Evolutionary conservation across 2,113 vertebrate genomes (phyloP).

Genomic region (Butastur rufipennis): DNA sequence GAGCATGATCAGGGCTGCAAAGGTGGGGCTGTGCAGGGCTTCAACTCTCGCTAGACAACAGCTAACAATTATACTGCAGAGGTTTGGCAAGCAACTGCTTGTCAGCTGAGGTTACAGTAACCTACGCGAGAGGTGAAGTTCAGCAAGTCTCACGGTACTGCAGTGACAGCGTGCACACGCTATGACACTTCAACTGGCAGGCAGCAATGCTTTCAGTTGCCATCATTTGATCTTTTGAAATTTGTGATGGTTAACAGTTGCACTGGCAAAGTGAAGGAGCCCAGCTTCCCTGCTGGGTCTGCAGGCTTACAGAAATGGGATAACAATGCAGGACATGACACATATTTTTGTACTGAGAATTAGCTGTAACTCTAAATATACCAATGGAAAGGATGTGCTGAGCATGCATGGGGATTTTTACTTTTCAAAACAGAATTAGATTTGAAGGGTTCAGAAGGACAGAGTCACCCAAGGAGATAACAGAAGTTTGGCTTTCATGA

Average conservation of each 20-base stretch:
- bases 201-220: background rate
- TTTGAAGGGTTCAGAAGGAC: background rate
- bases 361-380: background rate
- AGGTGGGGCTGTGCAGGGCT: fast-evolving
- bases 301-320: background rate
- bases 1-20: background rate
- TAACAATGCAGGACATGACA: background rate
- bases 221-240: background rate
- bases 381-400: background rate
- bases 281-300: background rate
- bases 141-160: fast-evolving
- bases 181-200: background rate
- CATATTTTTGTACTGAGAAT: background rate
- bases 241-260: background rate
- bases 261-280: background rate
- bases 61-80: background rate
- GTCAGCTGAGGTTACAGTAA: background rate
- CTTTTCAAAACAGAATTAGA: background rate
- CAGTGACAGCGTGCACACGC: fast-evolving
- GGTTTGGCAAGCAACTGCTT: fast-evolving
- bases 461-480: background rate
- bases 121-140: background rate
- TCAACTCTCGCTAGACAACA: background rate
- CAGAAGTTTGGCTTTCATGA: background rate
- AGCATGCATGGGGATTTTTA: background rate